These are phyloP conservation scores for Sander lucioperca DNA, from an alignment of 2,113 vertebrate genomes.

Conservation along the genomic window DNA sequence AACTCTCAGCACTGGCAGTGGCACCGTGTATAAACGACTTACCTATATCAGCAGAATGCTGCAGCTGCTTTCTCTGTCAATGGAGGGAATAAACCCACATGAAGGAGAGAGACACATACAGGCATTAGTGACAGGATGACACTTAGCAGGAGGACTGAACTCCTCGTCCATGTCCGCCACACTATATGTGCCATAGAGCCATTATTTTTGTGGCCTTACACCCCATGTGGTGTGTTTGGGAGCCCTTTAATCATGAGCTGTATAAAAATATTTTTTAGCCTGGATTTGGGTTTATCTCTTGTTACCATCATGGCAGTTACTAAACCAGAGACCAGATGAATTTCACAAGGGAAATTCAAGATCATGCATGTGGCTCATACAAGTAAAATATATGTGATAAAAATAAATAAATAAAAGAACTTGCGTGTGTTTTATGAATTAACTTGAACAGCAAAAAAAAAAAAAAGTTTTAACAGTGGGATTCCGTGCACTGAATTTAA, in stretches of 20 bases:
- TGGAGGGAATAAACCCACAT: slow-evolving; percentile 82
- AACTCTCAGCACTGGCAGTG: slow-evolving; percentile 57
- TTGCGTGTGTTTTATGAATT: neutral
- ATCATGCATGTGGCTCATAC: neutral
- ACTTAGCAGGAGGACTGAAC: slow-evolving; percentile 69
- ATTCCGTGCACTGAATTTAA: neutral
- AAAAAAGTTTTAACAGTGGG: neutral
- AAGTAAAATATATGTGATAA: neutral
- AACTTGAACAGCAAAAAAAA: neutral
- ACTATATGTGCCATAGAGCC: slow-evolving; percentile 43
- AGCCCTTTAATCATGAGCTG: neutral
- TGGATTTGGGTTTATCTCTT: neutral
- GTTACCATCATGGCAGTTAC: neutral
- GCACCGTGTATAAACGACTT: slow-evolving; percentile 77
- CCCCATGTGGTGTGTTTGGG: neutral
- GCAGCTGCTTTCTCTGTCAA: slow-evolving; percentile 85
- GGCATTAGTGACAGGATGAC: slow-evolving; percentile 82
- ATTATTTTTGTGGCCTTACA: slow-evolving; percentile 19
- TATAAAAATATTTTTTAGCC: neutral
- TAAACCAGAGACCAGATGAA: neutral
- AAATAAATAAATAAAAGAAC: neutral
- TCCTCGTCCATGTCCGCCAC: slow-evolving; percentile 62
- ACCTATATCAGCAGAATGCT: slow-evolving; percentile 84
- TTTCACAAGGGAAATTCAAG: neutral
- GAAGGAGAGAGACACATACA: slow-evolving; percentile 85